A percentile compares a stretch with the other conserved stretches of the same genome.
Conservation (phyloP, 1,140 invertebrate species). For the Drosophila ironensis region DNA sequence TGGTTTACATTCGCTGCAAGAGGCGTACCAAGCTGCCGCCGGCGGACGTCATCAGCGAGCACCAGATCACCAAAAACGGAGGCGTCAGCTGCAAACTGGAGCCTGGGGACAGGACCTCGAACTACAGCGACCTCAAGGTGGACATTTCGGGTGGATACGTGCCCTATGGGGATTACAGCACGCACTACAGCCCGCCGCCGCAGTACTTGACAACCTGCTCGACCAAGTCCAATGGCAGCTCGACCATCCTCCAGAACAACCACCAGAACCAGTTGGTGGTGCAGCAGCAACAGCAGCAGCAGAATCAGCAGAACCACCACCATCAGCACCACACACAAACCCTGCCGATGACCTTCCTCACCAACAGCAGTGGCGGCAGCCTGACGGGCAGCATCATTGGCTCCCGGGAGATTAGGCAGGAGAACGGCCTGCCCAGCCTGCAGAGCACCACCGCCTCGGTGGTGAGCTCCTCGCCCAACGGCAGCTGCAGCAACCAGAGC, state of each 20-base stretch:
- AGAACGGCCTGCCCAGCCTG: constrained; percentile 75
- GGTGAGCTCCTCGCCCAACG: constrained; percentile 80
- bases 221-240: constrained; percentile 78
- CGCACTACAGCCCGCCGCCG: constrained; percentile 89
- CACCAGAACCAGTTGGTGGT: constrained; percentile 76
- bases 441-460: constrained; percentile 79
- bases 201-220: constrained; percentile 78
- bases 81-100: constrained; percentile 74
- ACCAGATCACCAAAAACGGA: constrained; percentile 78
- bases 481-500: constrained; percentile 79
- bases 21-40: constrained; percentile 76
- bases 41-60: constrained; percentile 80
- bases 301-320: constrained; percentile 27
- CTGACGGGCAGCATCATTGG: constrained; percentile 78
- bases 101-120: constrained; percentile 93
- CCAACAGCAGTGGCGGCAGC: constrained; percentile 72
- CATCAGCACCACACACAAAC: constrained; percentile 49
- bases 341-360: constrained; percentile 77
- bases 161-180: constrained; percentile 92
- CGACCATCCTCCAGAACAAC: constrained; percentile 75
- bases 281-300: constrained; percentile 69
- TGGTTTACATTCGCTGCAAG: constrained; percentile 76
- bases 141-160: constrained; percentile 95
- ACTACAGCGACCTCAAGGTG: constrained; percentile 95
- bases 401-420: constrained; percentile 73